Conservation (phyloP, 2,797 vertebrate genomes). For the Geotrypetes seraphini region DNA sequence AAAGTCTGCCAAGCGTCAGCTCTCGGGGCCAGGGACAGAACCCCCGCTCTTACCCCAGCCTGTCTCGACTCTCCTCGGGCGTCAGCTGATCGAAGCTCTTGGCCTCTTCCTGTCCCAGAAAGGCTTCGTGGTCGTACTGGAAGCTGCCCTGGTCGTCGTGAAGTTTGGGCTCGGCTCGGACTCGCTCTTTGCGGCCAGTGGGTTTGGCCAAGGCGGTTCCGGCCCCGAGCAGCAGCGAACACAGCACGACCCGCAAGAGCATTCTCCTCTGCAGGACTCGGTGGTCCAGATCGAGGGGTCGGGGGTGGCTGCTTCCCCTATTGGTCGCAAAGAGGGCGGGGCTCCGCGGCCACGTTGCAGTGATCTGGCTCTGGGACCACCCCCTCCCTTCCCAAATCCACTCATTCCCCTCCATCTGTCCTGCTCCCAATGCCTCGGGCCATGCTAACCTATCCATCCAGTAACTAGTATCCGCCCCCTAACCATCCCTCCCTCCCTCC, state of each 20-base stretch:
- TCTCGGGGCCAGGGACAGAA: too few species aligned
- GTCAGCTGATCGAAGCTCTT: constrained; percentile 88
- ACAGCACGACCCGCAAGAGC: constrained; percentile 35
- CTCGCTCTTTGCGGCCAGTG: constrained; percentile 76
- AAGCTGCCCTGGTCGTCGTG: constrained; percentile 78
- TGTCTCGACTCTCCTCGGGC: constrained; percentile 82
- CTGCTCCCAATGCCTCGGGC: too few species aligned
- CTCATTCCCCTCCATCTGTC: too few species aligned
- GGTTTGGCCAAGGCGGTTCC: constrained; percentile 59
- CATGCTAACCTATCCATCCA: too few species aligned
- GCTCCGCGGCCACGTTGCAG: background rate
- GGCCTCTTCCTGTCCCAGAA: constrained; percentile 87
- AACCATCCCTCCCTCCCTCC: too few species aligned
- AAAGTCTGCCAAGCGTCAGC: too few species aligned
- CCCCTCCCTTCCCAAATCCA: background rate
- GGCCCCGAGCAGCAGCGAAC: constrained; percentile 41
- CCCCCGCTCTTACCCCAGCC: constrained; percentile 80
- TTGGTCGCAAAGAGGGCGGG: too few species aligned
- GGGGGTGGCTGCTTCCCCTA: background rate
- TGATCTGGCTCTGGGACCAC: background rate
- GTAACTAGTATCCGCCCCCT: too few species aligned
- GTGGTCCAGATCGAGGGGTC: background rate
- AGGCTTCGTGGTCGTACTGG: constrained; percentile 92
- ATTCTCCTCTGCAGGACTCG: constrained; percentile 23
- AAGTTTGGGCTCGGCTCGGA: constrained; percentile 57